Evolutionary conservation across 2,888 invertebrate genomes (phyloP).

Genomic region (Apoda limacodes): DNA sequence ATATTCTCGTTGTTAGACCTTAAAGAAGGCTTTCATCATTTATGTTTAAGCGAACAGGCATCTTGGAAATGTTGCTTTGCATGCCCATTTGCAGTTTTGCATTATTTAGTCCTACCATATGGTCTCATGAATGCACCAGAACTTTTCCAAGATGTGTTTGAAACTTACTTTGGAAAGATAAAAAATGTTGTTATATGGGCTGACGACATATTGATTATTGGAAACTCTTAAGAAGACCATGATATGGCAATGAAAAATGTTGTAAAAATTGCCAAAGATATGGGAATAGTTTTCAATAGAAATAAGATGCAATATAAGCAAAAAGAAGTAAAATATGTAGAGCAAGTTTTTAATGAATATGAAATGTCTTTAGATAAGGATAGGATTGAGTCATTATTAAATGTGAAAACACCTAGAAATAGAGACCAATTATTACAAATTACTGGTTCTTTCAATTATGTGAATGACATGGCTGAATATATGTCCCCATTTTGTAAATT

Average conservation of each 20-base stretch:
- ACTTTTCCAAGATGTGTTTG: slow-evolving; percentile 2
- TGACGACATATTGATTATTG: slow-evolving; percentile 10
- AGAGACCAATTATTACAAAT: slow-evolving; percentile 8
- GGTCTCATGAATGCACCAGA: slow-evolving; percentile 4
- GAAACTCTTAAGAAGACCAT: slow-evolving; percentile 4
- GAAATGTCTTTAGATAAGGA: slow-evolving; percentile 12
- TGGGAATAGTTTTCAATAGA: slow-evolving; percentile 12
- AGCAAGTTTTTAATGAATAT: slow-evolving; percentile 9
- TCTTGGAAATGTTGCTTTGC: slow-evolving; percentile 16
- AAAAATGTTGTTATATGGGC: slow-evolving; percentile 7
- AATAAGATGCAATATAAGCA: slow-evolving; percentile 14
- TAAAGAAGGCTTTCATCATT: slow-evolving; percentile 16
- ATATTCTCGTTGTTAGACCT: slow-evolving; percentile 16
- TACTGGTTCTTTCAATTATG: slow-evolving; percentile 12
- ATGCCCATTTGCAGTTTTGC: no score
- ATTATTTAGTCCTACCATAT: slow-evolving; percentile 10
- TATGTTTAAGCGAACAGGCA: slow-evolving; percentile 5
- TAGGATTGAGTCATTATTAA: slow-evolving; percentile 11
- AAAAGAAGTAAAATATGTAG: slow-evolving; percentile 14
- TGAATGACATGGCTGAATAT: slow-evolving; percentile 11
- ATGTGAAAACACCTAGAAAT: slow-evolving; percentile 6
- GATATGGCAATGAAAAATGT: slow-evolving; percentile 6
- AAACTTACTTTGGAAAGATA: slow-evolving; percentile 4
- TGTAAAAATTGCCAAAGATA: slow-evolving; percentile 6
- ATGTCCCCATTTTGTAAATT: slow-evolving; percentile 10